Base-by-base conservation (phyloP, 2,113 vertebrate genomes). In the Diadophis punctatus region DNA sequence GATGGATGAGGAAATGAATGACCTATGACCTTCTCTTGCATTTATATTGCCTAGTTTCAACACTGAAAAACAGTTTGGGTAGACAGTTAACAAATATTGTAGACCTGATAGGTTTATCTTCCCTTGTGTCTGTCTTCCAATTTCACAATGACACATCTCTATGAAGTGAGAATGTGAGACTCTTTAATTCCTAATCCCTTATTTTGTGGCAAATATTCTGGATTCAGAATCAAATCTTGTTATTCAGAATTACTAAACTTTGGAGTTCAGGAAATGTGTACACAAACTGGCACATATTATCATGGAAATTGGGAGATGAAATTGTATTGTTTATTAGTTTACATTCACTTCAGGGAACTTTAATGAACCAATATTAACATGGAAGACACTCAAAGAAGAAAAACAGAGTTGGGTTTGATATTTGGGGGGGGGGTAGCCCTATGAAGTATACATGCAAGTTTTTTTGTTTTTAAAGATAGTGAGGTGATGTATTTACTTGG, bases 1-100 rank as follows among this genome's bases (percentile, higher is more conserved):
- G 99, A 99, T 98, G 98, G 98, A 99, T 99, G 98, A 98, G 98
- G 97, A 98, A 98, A 96, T 80, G 22, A 96, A 60, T 96, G 97
- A 98, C 98, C 98, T 97, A 96, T 98, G 98, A 98, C 98, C 99
- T 97, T 96, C 92, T 88, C 96, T 94, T 97, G 96, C 97, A 96
- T 98, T 98, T 96, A 96, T 98, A 96, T 98, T 97, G 97, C 97
- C 96, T 96, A 94, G 95, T 58, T 95, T 92, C 91, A 91, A 94
- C 96, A 97, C 92, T 97, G 97, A 97, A 96, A 97, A 98, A 98
- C 98, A 98, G 98, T 93, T 96, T 97, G 94, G 96, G 96, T 98
- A 96, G 97, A 97, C 97, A 96, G 97, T 98, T 98, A 97, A 97
- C 97, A 97, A 95, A 80, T 91, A 96, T 95, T 91, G 91, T 90